A percentile compares a stretch with the other conserved stretches of the same genome.
These are phyloP conservation scores for Pristis pectinata DNA, from an alignment of 2,797 vertebrate genomes.

Conservation along the genomic window DNA sequence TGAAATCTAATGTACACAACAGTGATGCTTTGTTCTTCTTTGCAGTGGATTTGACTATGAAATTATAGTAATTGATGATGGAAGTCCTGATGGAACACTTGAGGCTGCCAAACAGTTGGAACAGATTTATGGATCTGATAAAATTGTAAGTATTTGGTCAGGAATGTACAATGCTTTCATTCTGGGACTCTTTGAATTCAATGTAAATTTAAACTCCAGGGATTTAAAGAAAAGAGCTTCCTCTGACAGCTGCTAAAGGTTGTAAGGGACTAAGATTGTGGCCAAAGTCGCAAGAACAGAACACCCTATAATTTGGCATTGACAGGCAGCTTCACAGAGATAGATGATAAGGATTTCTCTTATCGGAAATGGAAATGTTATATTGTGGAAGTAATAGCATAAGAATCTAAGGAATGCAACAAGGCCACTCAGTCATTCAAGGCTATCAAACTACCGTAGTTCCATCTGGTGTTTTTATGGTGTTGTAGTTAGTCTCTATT, in stretches of 20 bases:
- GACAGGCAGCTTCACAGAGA: not conserved
- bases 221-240: not conserved
- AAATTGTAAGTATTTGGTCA: constrained; percentile 71
- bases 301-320: constrained; percentile 19
- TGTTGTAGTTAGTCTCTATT: not conserved
- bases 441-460: not conserved
- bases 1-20: not conserved
- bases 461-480: constrained; percentile 4
- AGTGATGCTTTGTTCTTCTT: constrained; percentile 12
- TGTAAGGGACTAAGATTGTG: not conserved
- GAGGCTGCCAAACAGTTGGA: constrained; percentile 78
- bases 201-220: not conserved
- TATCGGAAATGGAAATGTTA: not conserved
- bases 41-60: constrained; percentile 78
- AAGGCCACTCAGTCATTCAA: not conserved
- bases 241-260: not conserved
- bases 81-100: constrained; percentile 90
- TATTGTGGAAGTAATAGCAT: constrained; percentile 1
- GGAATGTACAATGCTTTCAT: not conserved
- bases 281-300: constrained; percentile 5
- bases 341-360: not conserved
- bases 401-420: constrained; percentile 19
- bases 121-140: constrained; percentile 83
- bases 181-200: not conserved
- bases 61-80: constrained; percentile 91